These are phyloP conservation scores for Poeciliopsis gracilis DNA, from an alignment of 2,797 vertebrate species.

Conservation along the genomic window DNA sequence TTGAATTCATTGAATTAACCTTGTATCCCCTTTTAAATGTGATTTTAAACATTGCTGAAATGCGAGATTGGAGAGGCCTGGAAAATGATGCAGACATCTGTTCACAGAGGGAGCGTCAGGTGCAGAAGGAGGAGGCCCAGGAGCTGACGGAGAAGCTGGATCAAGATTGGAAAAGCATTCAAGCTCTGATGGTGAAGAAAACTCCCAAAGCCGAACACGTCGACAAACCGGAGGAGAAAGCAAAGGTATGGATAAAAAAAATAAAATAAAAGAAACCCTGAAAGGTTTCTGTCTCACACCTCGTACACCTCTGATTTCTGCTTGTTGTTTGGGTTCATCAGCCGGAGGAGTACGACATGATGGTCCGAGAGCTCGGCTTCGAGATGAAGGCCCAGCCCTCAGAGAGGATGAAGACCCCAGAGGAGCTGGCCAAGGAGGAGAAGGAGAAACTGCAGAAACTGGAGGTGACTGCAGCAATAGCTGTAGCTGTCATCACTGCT, in stretches of 20 bases:
- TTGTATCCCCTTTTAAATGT: background rate
- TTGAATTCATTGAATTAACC: background rate
- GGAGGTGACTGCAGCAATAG: constrained; percentile 79
- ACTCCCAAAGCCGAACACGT: constrained; percentile 74
- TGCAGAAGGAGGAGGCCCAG: constrained; percentile 87
- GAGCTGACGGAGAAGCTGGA: constrained; percentile 96
- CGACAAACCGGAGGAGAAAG: constrained; percentile 78
- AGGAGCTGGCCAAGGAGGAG: constrained; percentile 89
- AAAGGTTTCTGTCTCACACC: background rate
- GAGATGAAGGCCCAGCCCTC: constrained; percentile 98
- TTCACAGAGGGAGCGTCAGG: constrained; percentile 89
- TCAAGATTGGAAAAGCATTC: constrained; percentile 93
- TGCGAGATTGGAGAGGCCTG: background rate
- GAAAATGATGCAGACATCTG: background rate
- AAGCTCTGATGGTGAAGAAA: constrained; percentile 85
- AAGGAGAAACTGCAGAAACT: constrained; percentile 85
- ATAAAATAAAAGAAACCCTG: no score
- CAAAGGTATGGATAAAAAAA: constrained; percentile 78
- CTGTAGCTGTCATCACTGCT: background rate
- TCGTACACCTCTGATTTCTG: background rate
- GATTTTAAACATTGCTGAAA: background rate
- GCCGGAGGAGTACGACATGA: constrained; percentile 92
- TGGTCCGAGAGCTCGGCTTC: constrained; percentile 94
- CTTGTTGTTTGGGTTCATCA: constrained; percentile 50
- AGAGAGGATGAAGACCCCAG: constrained; percentile 90